Conservation (phyloP, 2,797 vertebrate species). For the Sphenopsis melanotis region DNA sequence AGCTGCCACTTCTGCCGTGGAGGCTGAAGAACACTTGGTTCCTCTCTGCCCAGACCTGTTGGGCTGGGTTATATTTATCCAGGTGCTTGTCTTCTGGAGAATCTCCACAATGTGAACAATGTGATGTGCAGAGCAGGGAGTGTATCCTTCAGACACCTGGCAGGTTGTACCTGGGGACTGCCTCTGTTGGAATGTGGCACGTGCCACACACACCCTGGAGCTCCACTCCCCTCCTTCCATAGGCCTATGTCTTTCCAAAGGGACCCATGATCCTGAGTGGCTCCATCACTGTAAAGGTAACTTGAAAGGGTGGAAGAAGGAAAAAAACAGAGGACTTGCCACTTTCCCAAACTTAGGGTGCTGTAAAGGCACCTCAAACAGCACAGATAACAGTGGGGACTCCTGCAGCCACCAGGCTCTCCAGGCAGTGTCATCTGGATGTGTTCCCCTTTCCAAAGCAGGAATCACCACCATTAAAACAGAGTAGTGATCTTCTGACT, state of each 20-base stretch:
- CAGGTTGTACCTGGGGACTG: background rate
- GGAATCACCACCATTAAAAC: background rate
- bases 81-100: constrained; percentile 23
- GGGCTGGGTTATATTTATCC: constrained; percentile 25
- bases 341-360: background rate
- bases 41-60: background rate
- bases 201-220: background rate
- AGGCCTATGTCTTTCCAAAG: background rate
- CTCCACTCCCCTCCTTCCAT: background rate
- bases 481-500: background rate
- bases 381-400: background rate
- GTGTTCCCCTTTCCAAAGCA: background rate
- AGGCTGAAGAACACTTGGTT: background rate
- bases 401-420: background rate
- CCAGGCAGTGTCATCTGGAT: background rate
- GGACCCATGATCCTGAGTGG: rapidly evolving
- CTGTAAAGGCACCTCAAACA: background rate
- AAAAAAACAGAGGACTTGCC: background rate
- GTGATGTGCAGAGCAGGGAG: background rate
- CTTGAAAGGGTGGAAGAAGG: background rate
- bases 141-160: background rate
- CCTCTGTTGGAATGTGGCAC: background rate
- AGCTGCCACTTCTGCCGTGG: background rate
- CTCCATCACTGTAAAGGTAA: background rate
- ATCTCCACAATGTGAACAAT: constrained; percentile 40